These are phyloP conservation scores for Diarsia rubi DNA, from an alignment of 2,888 invertebrate genomes.

Conservation along the genomic window DNA sequence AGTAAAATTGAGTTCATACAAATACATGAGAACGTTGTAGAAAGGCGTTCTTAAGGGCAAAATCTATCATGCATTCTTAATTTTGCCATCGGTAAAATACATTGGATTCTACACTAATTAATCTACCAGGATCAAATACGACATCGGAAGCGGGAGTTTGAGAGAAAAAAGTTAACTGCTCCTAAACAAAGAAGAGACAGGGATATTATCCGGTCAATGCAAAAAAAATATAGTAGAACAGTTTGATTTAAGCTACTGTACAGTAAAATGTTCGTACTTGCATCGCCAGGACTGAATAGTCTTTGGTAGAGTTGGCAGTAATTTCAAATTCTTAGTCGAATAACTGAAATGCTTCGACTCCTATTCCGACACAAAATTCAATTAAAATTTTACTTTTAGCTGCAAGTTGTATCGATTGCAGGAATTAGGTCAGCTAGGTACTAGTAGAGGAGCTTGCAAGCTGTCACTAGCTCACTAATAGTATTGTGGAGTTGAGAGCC, in stretches of 20 bases:
- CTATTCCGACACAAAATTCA: conserved; percentile 35
- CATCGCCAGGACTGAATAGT: background rate
- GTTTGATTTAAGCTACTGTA: conserved; percentile 2
- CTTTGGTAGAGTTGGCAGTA: background rate
- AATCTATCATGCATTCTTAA: no score
- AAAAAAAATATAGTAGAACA: background rate
- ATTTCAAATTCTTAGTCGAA: conserved; percentile 26
- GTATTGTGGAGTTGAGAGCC: conserved; percentile 33
- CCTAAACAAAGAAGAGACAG: background rate
- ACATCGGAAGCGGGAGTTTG: background rate
- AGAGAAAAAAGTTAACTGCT: conserved; percentile 1
- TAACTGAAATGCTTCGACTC: conserved; percentile 34
- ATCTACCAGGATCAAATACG: background rate
- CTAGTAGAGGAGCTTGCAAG: conserved; percentile 34
- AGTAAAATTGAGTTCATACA: no score
- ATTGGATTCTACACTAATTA: background rate
- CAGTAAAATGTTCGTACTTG: background rate
- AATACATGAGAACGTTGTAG: no score
- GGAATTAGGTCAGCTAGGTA: conserved; percentile 48
- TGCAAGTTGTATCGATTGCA: conserved; percentile 40
- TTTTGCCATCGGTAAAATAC: background rate
- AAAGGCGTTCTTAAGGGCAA: no score
- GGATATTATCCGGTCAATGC: background rate
- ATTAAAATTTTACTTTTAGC: conserved; percentile 56
- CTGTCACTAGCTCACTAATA: conserved; percentile 55